Evolutionary conservation across 2,113 vertebrate genomes (phyloP).

Genomic region (Platysteira castanea): DNA sequence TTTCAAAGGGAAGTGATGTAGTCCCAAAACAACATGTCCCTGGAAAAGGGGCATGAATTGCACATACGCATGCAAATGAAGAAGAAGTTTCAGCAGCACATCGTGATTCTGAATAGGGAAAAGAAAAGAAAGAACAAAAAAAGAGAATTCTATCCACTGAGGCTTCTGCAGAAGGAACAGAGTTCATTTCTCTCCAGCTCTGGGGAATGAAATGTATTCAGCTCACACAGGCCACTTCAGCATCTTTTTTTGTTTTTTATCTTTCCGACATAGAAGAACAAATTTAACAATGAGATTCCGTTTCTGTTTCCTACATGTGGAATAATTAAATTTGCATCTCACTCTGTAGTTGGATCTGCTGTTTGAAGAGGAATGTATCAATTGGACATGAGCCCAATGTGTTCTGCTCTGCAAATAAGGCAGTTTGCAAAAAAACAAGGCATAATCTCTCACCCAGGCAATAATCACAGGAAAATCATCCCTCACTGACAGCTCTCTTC

Average conservation of each 20-base stretch:
- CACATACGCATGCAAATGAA: background rate
- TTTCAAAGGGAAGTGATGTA: background rate
- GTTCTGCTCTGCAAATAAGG: conserved; percentile 72
- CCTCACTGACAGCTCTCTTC: conserved; percentile 66
- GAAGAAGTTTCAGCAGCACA: conserved; percentile 2
- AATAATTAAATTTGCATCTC: conserved; percentile 80
- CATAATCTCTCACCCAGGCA: conserved; percentile 64
- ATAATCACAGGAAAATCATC: conserved; percentile 73
- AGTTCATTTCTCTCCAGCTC: conserved; percentile 54
- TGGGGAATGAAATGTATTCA: conserved; percentile 70
- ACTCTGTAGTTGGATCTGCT: conserved; percentile 63
- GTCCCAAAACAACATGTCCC: background rate
- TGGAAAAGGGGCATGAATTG: background rate
- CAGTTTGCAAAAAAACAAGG: conserved; percentile 53
- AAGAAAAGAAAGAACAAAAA: background rate
- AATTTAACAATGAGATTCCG: conserved; percentile 79
- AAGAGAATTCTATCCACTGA: background rate
- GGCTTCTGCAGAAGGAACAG: conserved; percentile 32
- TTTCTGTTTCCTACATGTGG: conserved; percentile 76
- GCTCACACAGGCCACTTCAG: conserved; percentile 72
- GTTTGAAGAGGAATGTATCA: conserved; percentile 75
- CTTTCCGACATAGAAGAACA: conserved; percentile 70
- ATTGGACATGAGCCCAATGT: conserved; percentile 71
- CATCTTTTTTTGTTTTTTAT: conserved; percentile 73
- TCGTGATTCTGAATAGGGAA: background rate